Percentiles rank a stretch among this genome's conserved stretches.
phyloP scores from a whole-genome alignment of 2,797 vertebrate genomes.

The Bradypodion pumilum region DNA sequence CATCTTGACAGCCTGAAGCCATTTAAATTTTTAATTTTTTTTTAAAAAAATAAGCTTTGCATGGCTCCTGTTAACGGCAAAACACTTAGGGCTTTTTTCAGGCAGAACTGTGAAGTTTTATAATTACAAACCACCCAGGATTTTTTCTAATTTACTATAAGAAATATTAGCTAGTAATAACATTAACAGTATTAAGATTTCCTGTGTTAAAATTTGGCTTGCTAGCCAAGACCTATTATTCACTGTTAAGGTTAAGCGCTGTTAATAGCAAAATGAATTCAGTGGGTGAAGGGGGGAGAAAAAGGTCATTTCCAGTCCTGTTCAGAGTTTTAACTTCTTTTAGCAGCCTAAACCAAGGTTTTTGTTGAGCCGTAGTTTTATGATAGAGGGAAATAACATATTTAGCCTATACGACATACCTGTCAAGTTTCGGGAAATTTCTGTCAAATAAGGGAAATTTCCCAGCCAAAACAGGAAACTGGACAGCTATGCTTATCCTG shows the following conservation, averaged over 20 bases:
- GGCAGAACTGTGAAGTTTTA: background rate
- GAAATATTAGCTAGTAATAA: background rate
- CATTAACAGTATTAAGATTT: background rate
- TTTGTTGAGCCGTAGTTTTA: too few relatives aligned
- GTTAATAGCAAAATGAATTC: slow-evolving; percentile 5
- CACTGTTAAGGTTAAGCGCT: slow-evolving; percentile 9
- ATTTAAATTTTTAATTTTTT: slow-evolving; percentile 32
- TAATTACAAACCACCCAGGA: slow-evolving; percentile 2
- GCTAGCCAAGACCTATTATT: background rate
- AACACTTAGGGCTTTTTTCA: background rate
- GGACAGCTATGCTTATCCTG: too few relatives aligned
- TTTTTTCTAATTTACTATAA: background rate
- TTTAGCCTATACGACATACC: too few relatives aligned
- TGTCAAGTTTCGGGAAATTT: too few relatives aligned
- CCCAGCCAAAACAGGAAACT: too few relatives aligned
- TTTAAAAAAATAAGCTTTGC: background rate
- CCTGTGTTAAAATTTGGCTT: background rate
- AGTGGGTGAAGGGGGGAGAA: background rate
- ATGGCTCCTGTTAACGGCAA: background rate
- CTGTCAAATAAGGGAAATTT: too few relatives aligned
- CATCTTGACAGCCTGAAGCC: background rate
- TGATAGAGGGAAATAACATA: too few relatives aligned
- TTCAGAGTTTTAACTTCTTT: background rate
- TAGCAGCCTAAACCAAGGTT: too few relatives aligned
- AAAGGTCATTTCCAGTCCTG: background rate